Percentiles rank a stretch among this genome's conserved stretches.
Conservation (phyloP, 2,888 invertebrate genomes). For the Xanthorhoe spadicearia region DNA sequence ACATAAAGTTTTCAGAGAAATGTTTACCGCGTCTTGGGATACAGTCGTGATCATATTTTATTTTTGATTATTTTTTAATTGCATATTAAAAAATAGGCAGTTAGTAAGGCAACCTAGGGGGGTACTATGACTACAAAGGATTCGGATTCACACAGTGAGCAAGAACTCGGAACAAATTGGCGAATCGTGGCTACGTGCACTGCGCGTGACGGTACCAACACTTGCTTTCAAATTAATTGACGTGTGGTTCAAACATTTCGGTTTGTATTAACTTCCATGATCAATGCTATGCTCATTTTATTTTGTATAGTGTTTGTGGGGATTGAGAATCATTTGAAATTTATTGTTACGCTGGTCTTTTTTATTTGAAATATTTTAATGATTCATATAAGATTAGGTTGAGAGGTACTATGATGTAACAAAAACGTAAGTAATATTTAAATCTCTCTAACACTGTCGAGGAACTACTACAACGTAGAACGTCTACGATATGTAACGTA, state of each 20-base stretch:
- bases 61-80: too few species aligned
- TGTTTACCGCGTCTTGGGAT: too few species aligned
- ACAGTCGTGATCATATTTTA: too few species aligned
- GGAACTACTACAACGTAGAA: neutral
- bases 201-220: neutral
- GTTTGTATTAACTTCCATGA: neutral
- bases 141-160: neutral
- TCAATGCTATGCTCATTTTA: neutral
- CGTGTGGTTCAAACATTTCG: slow-evolving; percentile 14
- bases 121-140: neutral
- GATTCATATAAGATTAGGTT: too few species aligned
- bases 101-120: neutral
- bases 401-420: too few species aligned
- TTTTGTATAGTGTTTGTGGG: neutral
- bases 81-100: too few species aligned
- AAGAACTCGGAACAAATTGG: slow-evolving; percentile 49
- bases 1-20: too few species aligned
- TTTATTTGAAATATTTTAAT: too few species aligned
- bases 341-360: neutral
- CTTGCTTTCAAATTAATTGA: slow-evolving; percentile 12
- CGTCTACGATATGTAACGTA: neutral
- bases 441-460: too few species aligned
- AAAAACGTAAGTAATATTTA: too few species aligned
- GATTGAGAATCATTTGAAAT: neutral
- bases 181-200: slow-evolving; percentile 11